phyloP scores from a whole-genome alignment of 2,888 invertebrate species.

The Suillia variegata region DNA sequence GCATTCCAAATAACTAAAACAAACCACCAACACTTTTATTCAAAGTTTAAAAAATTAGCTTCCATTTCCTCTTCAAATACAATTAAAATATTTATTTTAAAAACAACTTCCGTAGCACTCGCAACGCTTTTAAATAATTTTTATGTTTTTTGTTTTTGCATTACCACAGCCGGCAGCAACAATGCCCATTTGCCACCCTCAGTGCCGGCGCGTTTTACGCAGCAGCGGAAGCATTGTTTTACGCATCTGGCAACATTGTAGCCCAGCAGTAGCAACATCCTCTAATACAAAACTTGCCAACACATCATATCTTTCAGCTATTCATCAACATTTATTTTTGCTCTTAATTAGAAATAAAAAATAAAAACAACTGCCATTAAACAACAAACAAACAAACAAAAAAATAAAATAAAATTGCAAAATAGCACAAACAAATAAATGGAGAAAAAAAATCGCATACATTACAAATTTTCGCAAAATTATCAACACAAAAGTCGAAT shows the following conservation, averaged over 20 bases:
- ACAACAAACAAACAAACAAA: background rate
- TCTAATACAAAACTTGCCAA: background rate
- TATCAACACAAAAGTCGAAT: background rate
- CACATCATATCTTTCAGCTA: background rate
- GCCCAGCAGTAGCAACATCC: background rate
- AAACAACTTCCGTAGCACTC: too few species aligned
- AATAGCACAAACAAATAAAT: conserved; percentile 1
- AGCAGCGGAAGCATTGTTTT: background rate
- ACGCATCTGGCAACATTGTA: background rate
- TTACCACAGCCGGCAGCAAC: too few species aligned
- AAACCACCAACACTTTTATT: too few species aligned
- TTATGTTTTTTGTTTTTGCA: too few species aligned
- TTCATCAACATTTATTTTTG: conserved; percentile 5
- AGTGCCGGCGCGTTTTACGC: background rate
- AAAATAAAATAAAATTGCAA: conserved; percentile 1
- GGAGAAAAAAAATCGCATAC: background rate
- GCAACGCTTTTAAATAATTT: too few species aligned
- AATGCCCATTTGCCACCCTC: too few species aligned
- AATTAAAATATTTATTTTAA: too few species aligned
- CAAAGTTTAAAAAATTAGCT: too few species aligned
- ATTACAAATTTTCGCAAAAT: conserved; percentile 1
- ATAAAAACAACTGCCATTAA: too few species aligned
- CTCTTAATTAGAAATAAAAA: conserved; percentile 5
- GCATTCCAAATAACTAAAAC: too few species aligned
- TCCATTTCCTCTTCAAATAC: too few species aligned